Conservation (phyloP, 2,888 invertebrate genomes). For the Pollenia angustigena region DNA sequence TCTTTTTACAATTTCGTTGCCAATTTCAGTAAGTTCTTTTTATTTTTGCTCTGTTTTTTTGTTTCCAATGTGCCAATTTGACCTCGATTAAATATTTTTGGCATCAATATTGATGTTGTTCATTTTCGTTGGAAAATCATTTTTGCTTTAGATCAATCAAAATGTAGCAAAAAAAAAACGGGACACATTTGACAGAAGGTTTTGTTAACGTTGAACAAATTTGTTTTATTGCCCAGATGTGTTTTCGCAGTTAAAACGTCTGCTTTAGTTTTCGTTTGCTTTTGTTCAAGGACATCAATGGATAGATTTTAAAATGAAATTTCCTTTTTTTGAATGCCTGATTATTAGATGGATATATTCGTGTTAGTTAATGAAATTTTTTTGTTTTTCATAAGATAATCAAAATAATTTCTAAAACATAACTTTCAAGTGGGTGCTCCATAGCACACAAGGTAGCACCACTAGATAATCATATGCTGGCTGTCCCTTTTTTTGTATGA, state of each 20-base stretch:
- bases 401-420: too few species aligned
- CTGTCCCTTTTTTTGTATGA: too few species aligned
- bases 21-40: conserved; percentile 40
- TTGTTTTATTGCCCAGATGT: conserved; percentile 11
- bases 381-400: too few species aligned
- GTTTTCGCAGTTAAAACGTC: background rate
- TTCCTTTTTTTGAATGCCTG: too few species aligned
- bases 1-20: conserved; percentile 47
- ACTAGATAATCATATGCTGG: too few species aligned
- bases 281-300: background rate
- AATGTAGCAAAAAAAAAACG: background rate
- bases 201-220: background rate
- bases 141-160: conserved; percentile 16
- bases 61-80: conserved; percentile 22
- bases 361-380: too few species aligned
- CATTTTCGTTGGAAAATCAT: conserved; percentile 32
- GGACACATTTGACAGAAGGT: background rate
- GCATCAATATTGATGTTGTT: conserved; percentile 39
- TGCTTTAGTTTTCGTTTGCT: background rate
- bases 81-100: conserved; percentile 62
- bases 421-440: too few species aligned
- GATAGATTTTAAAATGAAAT: too few species aligned
- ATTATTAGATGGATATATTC: too few species aligned
- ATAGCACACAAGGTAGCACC: too few species aligned
- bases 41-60: background rate